Evolutionary conservation across 2,797 vertebrate species (phyloP).

Genomic region (Typhlichthys subterraneus): DNA sequence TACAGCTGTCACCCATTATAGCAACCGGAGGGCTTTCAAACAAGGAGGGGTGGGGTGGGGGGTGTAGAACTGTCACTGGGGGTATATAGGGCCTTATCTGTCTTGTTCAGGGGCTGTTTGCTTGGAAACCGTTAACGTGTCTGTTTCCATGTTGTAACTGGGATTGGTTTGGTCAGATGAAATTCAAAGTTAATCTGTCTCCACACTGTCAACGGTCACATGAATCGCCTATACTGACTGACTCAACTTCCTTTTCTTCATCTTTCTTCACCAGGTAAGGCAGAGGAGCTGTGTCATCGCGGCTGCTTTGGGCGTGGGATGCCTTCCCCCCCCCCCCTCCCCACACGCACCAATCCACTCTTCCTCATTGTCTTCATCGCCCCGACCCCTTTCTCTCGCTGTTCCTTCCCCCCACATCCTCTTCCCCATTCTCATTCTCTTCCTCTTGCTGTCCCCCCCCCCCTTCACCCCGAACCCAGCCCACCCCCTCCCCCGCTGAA

Average conservation of each 20-base stretch:
- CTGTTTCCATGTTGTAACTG: conserved; percentile 11
- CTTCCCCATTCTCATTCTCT: neutral
- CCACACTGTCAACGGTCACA: neutral
- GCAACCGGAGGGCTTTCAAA: conserved; percentile 64
- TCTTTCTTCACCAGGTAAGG: conserved; percentile 69
- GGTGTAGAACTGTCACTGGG: conserved; percentile 58
- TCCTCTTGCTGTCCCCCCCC: conserved; percentile 33
- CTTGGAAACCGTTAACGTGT: conserved; percentile 41
- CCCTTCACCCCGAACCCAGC: neutral
- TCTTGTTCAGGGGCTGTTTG: conserved; percentile 33
- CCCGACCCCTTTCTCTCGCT: neutral
- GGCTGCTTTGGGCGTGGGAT: conserved; percentile 4
- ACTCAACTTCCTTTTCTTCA: conserved; percentile 11
- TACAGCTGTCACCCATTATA: conserved; percentile 78
- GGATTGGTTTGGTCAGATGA: neutral
- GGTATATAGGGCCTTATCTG: conserved; percentile 26
- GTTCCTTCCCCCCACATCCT: neutral
- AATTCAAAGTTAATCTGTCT: neutral
- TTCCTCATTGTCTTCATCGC: neutral
- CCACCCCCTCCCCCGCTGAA: conserved; percentile 55
- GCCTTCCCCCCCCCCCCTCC: conserved; percentile 24
- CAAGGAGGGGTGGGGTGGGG: conserved; percentile 38
- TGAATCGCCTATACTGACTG: neutral
- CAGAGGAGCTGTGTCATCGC: conserved; percentile 34
- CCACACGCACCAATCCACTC: neutral